These are phyloP conservation scores for Oreochromis niloticus DNA, from an alignment of 2,113 vertebrate species.

Conservation along the genomic window DNA sequence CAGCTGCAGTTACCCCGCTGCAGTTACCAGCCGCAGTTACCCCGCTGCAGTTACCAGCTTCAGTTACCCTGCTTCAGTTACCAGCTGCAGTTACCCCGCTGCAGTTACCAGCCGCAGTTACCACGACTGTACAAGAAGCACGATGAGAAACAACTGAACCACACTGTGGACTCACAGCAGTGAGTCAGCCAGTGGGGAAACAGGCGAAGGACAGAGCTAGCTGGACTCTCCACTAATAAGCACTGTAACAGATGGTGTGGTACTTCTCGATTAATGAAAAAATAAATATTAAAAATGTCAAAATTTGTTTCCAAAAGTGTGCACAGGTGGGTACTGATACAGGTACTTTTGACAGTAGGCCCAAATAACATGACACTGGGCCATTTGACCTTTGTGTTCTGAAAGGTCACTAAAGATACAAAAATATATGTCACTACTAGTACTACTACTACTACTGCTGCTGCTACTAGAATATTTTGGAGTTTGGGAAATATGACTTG, in stretches of 20 bases:
- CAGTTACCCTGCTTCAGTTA: rapidly evolving
- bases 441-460: rapidly evolving
- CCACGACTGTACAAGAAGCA: not conserved
- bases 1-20: no score
- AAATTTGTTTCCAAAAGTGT: not conserved
- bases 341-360: not conserved
- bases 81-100: no score
- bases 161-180: not conserved
- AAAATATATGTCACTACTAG: not conserved
- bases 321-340: not conserved
- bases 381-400: not conserved
- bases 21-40: no score
- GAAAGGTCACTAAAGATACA: not conserved
- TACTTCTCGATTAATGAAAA: not conserved
- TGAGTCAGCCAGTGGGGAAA: not conserved
- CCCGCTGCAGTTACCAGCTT: no score
- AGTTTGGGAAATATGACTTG: not conserved
- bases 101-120: not conserved
- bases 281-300: not conserved
- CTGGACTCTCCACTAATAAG: not conserved
- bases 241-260: not conserved
- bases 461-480: not conserved
- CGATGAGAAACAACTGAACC: not conserved
- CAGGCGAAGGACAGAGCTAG: not conserved
- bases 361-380: not conserved